Percentiles rank a stretch among this genome's conserved stretches.
phyloP scores from a whole-genome alignment of 2,888 invertebrate genomes.

The Phyto melanocephala region DNA sequence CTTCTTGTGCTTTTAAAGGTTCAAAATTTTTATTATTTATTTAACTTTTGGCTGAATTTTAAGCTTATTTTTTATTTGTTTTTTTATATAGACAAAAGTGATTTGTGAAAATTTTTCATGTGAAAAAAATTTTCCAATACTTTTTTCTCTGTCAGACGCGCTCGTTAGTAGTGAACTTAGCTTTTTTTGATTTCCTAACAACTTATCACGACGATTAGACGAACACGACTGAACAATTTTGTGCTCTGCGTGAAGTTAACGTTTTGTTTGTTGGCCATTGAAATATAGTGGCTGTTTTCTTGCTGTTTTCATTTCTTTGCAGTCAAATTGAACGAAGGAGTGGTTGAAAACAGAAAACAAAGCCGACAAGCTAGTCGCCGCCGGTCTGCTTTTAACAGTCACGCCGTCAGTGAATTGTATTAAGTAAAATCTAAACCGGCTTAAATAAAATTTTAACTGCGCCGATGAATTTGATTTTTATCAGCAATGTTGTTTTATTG shows the following conservation, averaged over 20 bases:
- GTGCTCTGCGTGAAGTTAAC: conserved; percentile 58
- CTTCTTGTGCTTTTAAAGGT: conserved; percentile 53
- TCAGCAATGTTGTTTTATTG: too few species aligned
- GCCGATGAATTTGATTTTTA: too few species aligned
- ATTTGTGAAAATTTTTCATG: conserved; percentile 62
- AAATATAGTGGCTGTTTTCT: conserved; percentile 15
- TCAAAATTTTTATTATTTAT: conserved; percentile 18
- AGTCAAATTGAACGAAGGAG: conserved; percentile 47
- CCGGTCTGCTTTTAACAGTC: too few species aligned
- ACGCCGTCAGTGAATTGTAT: too few species aligned
- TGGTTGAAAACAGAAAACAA: conserved; percentile 41
- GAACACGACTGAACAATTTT: conserved; percentile 73
- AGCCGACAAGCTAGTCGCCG: too few species aligned
- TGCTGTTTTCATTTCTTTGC: conserved; percentile 31
- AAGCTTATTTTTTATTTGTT: conserved; percentile 2
- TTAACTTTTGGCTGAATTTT: conserved; percentile 31
- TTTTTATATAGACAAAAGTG: conserved; percentile 28
- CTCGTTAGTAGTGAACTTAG: conserved; percentile 65
- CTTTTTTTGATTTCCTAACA: conserved; percentile 65
- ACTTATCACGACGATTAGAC: conserved; percentile 73
- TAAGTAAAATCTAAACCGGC: too few species aligned
- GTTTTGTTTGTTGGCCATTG: conserved; percentile 49
- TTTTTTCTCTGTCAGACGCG: conserved; percentile 63
- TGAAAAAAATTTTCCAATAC: conserved; percentile 64
- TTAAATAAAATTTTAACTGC: too few species aligned